Evolutionary conservation across 2,113 vertebrate species (phyloP).

Genomic region (Regulus satrapa): DNA sequence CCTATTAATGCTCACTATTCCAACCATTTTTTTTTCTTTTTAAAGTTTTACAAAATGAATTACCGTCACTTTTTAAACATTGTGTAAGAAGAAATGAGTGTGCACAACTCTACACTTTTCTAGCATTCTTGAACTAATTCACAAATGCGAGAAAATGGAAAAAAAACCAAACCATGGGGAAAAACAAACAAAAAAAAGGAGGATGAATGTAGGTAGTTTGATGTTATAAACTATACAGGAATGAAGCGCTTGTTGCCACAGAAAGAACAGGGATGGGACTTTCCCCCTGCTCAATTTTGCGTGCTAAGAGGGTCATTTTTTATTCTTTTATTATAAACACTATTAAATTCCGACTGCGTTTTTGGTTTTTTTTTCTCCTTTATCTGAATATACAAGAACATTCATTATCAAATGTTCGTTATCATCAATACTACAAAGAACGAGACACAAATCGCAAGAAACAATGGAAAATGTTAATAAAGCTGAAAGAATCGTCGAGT

Average conservation of each 20-base stretch:
- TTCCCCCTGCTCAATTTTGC: constrained; percentile 73
- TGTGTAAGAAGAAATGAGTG: constrained; percentile 81
- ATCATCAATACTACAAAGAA: constrained; percentile 82
- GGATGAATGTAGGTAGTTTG: constrained; percentile 75
- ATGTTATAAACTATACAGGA: constrained; percentile 77
- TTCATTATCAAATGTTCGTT: constrained; percentile 83
- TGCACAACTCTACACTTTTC: constrained; percentile 90
- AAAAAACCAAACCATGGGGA: not conserved
- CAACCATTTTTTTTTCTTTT: constrained; percentile 73
- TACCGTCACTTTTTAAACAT: constrained; percentile 78
- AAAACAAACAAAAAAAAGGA: constrained; percentile 42
- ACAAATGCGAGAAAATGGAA: constrained; percentile 82
- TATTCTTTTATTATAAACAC: constrained; percentile 81
- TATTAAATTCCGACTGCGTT: constrained; percentile 85
- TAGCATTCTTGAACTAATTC: constrained; percentile 90
- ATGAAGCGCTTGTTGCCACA: constrained; percentile 73
- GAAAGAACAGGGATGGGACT: constrained; percentile 58
- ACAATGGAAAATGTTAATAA: constrained; percentile 84
- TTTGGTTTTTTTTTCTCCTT: constrained; percentile 84
- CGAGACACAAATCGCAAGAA: constrained; percentile 85
- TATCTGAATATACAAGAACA: constrained; percentile 87
- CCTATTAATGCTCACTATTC: constrained; percentile 79
- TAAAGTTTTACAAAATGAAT: constrained; percentile 83
- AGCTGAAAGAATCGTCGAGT: constrained; percentile 81
- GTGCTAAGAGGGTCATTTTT: constrained; percentile 82